These are phyloP conservation scores for Blera fallax DNA, from an alignment of 2,888 invertebrate genomes.

Conservation along the genomic window DNA sequence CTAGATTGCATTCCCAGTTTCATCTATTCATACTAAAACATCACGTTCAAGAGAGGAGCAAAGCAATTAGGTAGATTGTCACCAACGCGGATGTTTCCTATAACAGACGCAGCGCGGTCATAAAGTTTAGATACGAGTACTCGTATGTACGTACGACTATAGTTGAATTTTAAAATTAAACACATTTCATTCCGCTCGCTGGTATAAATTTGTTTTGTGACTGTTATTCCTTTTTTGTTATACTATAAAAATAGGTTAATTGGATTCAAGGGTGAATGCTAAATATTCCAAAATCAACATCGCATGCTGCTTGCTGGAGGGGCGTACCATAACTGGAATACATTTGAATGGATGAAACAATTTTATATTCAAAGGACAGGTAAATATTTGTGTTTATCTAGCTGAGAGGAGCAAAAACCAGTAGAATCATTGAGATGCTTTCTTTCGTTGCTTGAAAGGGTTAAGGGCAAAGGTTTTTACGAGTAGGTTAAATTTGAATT, in stretches of 20 bases:
- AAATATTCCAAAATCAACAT: constrained; percentile 27
- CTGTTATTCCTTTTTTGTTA: not conserved
- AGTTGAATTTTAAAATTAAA: not conserved
- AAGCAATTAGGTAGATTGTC: constrained; percentile 62
- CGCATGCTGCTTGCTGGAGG: not conserved
- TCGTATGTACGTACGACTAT: no score
- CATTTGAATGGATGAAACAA: constrained; percentile 25
- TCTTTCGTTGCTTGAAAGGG: not conserved
- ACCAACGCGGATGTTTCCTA: not conserved
- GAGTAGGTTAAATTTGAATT: not conserved
- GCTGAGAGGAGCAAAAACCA: not conserved
- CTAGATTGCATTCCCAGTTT: not conserved
- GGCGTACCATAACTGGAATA: not conserved
- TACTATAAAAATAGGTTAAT: constrained; percentile 16
- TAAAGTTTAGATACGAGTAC: not conserved
- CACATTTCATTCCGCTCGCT: not conserved
- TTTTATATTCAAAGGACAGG: constrained; percentile 32
- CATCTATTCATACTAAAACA: constrained; percentile 15
- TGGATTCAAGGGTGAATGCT: constrained; percentile 21
- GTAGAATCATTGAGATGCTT: not conserved
- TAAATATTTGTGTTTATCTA: constrained; percentile 38
- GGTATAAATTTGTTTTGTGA: not conserved
- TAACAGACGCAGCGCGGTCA: not conserved
- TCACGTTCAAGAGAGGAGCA: constrained; percentile 57
- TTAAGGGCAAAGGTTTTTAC: not conserved